These are phyloP conservation scores for Ceratina japonica DNA, from an alignment of 1,140 invertebrate species.

Conservation along the genomic window DNA sequence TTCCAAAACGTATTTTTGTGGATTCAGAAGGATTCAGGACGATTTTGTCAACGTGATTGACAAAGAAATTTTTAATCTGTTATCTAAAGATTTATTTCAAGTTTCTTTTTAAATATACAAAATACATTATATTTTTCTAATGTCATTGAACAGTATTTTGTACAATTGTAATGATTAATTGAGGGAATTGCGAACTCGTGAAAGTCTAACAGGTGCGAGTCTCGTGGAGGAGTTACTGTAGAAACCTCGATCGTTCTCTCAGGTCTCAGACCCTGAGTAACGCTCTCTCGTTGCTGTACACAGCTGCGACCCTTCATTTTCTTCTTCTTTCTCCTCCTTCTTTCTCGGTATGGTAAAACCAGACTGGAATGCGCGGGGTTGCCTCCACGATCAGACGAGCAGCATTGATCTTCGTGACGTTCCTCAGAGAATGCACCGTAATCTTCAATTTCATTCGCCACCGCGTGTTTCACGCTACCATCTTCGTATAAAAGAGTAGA, in stretches of 20 bases:
- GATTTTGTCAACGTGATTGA: not conserved
- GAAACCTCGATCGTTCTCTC: slow-evolving; percentile 1
- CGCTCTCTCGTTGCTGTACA: slow-evolving; percentile 1
- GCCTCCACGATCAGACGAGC: slow-evolving; percentile 30
- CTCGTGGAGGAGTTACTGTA: not conserved
- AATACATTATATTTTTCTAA: not conserved
- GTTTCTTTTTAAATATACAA: too few relatives aligned
- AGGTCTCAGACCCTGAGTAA: not conserved
- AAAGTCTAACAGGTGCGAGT: slow-evolving; percentile 23
- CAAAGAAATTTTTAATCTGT: not conserved
- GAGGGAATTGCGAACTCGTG: not conserved
- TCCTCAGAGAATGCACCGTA: slow-evolving; percentile 7
- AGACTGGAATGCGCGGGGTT: slow-evolving; percentile 25
- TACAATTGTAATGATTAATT: slow-evolving; percentile 6
- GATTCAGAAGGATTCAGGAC: not conserved
- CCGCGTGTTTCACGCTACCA: not conserved
- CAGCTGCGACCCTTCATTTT: slow-evolving; percentile 32
- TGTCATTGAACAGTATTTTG: not conserved
- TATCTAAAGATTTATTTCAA: not conserved
- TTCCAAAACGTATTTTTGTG: slow-evolving; percentile 16
- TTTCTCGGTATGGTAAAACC: slow-evolving; percentile 33
- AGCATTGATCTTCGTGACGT: slow-evolving; percentile 26
- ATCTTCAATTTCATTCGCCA: slow-evolving; percentile 23
- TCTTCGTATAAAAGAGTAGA: not conserved
- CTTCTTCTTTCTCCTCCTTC: slow-evolving; percentile 23